Conservation (phyloP, 2,797 vertebrate genomes). For the Orestias chungarensis region DNA sequence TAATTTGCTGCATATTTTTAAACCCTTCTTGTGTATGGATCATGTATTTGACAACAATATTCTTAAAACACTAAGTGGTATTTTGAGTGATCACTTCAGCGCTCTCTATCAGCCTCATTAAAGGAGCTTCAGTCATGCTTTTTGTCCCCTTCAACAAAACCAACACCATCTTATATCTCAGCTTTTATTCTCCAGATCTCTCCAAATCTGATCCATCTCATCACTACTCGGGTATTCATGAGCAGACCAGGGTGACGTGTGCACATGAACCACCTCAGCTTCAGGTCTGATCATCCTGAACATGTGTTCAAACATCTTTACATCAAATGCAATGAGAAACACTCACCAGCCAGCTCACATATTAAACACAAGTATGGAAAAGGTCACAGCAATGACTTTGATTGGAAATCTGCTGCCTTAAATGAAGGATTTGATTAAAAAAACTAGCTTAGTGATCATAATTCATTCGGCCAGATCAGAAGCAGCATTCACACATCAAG, state of each 20-base stretch:
- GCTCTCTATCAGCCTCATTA: conserved; percentile 12
- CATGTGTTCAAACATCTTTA: conserved; percentile 14
- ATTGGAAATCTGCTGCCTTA: conserved; percentile 6
- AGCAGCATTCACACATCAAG: background rate
- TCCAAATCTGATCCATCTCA: conserved; percentile 1
- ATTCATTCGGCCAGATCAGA: conserved; percentile 8
- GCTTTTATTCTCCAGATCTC: conserved; percentile 11
- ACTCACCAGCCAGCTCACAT: background rate
- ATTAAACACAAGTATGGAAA: conserved; percentile 2
- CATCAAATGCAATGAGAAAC: conserved; percentile 6
- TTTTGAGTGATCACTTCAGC: conserved; percentile 16
- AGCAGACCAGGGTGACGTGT: background rate
- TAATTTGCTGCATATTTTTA: background rate
- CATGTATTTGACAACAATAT: background rate
- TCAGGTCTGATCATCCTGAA: background rate
- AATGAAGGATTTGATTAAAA: background rate
- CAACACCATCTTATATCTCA: background rate
- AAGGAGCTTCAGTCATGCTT: background rate
- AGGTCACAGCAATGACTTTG: background rate
- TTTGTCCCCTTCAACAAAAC: background rate
- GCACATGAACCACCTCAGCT: background rate
- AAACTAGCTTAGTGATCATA: background rate
- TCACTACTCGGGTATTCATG: background rate
- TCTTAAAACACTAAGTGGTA: background rate
- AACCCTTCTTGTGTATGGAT: background rate